Percentiles rank a stretch among this genome's conserved stretches.
Evolutionary conservation across 1,140 invertebrate genomes (phyloP).

Genomic region (Tetraneura akinire): DNA sequence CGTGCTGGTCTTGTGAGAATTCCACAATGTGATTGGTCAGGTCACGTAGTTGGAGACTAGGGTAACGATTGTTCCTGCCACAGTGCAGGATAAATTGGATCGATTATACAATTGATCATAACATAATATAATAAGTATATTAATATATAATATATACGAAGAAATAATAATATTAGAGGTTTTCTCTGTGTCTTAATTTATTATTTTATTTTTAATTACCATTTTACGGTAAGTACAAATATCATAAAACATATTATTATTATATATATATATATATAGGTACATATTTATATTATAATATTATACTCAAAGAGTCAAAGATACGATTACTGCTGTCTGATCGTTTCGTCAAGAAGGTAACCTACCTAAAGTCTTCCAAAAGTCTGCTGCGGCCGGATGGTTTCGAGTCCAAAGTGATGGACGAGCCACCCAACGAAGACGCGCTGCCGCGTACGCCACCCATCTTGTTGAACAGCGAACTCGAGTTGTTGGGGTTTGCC

Average conservation of each 20-base stretch:
- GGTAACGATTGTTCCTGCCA: conserved; percentile 74
- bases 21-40: conserved; percentile 93
- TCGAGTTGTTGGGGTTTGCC: conserved; percentile 45
- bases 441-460: conserved; percentile 51
- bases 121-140: too few species aligned
- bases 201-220: too few species aligned
- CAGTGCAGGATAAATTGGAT: conserved; percentile 52
- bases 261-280: too few species aligned
- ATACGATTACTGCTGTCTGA: too few species aligned
- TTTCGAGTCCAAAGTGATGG: conserved; percentile 59
- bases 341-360: conserved; percentile 26
- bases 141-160: too few species aligned
- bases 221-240: too few species aligned
- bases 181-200: too few species aligned
- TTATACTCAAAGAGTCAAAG: too few species aligned
- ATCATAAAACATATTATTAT: too few species aligned
- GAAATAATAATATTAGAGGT: too few species aligned
- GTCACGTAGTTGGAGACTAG: conserved; percentile 90
- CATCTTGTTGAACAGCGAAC: conserved; percentile 56
- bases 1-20: conserved; percentile 99
- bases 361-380: conserved; percentile 83
- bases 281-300: too few species aligned
- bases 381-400: conserved; percentile 85
- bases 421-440: conserved; percentile 52
- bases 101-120: conserved; percentile 14